Evolutionary conservation across 2,888 invertebrate genomes (phyloP), one percentile per base, ranked within the genome.

Genomic region (Uropetala carovei): DNA sequence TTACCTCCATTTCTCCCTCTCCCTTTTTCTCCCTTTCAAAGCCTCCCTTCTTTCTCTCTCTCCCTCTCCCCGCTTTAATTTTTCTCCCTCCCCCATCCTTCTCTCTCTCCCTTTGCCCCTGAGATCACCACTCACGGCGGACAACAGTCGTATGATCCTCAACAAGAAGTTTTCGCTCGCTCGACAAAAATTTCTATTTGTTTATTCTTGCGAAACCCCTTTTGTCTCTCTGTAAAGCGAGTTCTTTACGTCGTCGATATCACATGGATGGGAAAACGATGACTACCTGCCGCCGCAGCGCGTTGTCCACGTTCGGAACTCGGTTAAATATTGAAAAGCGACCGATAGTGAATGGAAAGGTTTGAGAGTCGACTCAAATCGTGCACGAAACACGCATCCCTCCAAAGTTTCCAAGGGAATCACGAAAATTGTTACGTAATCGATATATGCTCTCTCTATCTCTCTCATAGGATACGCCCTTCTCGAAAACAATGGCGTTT

Each of bases 161-260:
- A 5, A 43, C 43, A n/a, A 75, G 22, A 75, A n/a, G 75, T 14
- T 27, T 13, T 75, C 27, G 75, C 75, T 75, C 75, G 18, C 27
- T 68, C 68, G 68, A 27, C 75, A 75, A 27, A 75, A 27, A 75
- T 75, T 75, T 27, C 22, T 22, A 75, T 75, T 75, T 75, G 75
- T 75, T 75, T 75, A 75, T 27, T 22, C 22, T 75, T 68, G 68
- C 68, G 68, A 68, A 68, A 75, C 22, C 75, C 75, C 75, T 75
- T 68, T 75, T 75, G 22, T 75, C 27, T 27, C 68, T 10, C 68
- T n/a, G n/a, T 22, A 27, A 27, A 75, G 22, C 22, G 75, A 75
- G 75, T 75, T 75, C 43, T 43, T 60, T 75, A 75, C 75, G 8
- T 27, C 75, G 8, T 27, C 75, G 75, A 75, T 75, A 75, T 75